Conservation (phyloP, 2,888 invertebrate genomes). For the Salticus scenicus region DNA sequence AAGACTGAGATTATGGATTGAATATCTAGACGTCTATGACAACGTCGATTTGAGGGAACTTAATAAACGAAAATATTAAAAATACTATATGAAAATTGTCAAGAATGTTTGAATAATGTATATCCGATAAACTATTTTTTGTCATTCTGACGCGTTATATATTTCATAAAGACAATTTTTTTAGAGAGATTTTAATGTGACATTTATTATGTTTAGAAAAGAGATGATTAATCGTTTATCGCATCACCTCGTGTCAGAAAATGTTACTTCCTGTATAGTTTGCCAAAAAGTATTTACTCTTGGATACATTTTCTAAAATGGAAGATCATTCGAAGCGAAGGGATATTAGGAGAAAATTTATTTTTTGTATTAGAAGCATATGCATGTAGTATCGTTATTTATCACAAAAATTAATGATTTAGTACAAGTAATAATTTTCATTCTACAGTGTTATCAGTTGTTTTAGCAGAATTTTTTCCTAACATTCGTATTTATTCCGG, state of each 20-base stretch:
- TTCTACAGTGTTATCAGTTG: not conserved
- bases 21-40: not conserved
- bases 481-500: too few species aligned
- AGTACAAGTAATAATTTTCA: not conserved
- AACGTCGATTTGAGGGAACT: not conserved
- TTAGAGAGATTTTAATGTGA: not conserved
- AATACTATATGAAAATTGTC: not conserved
- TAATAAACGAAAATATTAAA: constrained; percentile 20
- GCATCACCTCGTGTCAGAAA: not conserved
- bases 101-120: not conserved
- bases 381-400: not conserved
- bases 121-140: not conserved
- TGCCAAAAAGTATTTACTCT: not conserved
- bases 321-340: not conserved
- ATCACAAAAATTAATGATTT: not conserved
- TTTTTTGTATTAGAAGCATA: not conserved
- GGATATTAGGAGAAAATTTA: not conserved
- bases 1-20: constrained; percentile 12
- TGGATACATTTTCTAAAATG: not conserved
- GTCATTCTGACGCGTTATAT: not conserved
- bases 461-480: too few species aligned
- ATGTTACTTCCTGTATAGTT: not conserved
- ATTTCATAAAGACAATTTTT: not conserved
- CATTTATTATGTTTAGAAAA: not conserved
- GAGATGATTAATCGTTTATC: not conserved